phyloP scores from a whole-genome alignment of 2,888 invertebrate genomes.

The Hirtodrosophila duncani region DNA sequence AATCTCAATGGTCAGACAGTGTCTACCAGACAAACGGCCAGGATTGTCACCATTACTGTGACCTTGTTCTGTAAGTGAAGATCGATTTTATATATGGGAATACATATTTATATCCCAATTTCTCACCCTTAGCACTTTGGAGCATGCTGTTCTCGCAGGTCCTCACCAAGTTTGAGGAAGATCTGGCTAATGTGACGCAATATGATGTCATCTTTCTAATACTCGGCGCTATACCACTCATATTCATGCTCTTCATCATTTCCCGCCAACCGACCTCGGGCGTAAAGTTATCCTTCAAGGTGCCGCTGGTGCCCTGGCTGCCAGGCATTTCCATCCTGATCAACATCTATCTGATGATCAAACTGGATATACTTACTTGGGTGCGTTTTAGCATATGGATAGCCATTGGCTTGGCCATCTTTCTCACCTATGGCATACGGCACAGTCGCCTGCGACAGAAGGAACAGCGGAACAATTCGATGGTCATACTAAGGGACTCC shows the following conservation, averaged over 20 bases:
- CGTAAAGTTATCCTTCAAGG: constrained; percentile 83
- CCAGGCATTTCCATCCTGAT: constrained; percentile 89
- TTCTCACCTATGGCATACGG: constrained; percentile 81
- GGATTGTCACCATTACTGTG: constrained; percentile 78
- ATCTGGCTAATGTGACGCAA: constrained; percentile 36
- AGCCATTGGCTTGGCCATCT: constrained; percentile 83
- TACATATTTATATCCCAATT: neutral
- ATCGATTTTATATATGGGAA: too few species aligned
- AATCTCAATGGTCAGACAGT: constrained; percentile 76
- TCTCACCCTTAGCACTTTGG: constrained; percentile 57
- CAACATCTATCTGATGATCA: constrained; percentile 89
- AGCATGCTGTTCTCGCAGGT: constrained; percentile 66
- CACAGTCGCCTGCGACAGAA: constrained; percentile 78
- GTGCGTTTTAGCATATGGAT: constrained; percentile 90
- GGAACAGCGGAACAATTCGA: constrained; percentile 48
- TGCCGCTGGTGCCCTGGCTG: constrained; percentile 89
- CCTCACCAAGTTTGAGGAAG: constrained; percentile 67
- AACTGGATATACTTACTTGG: constrained; percentile 86
- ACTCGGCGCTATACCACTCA: constrained; percentile 51
- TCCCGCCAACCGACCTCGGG: constrained; percentile 83
- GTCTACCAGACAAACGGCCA: constrained; percentile 78
- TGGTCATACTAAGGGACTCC: constrained; percentile 41
- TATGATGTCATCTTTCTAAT: constrained; percentile 48
- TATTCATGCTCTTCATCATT: constrained; percentile 80
- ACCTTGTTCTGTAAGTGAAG: constrained; percentile 77